Evolutionary conservation across 2,113 vertebrate genomes (phyloP).

Genomic region (Eira barbara): DNA sequence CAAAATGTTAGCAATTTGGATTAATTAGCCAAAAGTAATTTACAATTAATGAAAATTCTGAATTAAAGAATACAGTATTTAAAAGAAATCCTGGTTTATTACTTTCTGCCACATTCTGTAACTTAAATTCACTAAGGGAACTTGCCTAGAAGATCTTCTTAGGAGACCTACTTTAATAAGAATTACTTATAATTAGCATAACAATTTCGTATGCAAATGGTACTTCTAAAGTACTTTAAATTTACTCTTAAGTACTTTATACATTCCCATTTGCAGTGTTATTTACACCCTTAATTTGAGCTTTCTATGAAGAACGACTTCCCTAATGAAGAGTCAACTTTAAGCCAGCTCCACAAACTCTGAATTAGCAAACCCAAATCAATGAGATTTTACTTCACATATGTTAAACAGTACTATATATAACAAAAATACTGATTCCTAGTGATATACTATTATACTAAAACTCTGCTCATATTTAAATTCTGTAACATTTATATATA

Average conservation of each 20-base stretch:
- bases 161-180: conserved; percentile 71
- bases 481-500: conserved; percentile 58
- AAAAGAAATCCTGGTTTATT: conserved; percentile 57
- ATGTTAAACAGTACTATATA: conserved; percentile 61
- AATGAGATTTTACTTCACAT: conserved; percentile 61
- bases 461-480: conserved; percentile 67
- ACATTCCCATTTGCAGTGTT: conserved; percentile 62
- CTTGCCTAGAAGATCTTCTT: conserved; percentile 59
- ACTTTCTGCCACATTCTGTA: conserved; percentile 27
- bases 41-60: conserved; percentile 58
- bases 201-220: conserved; percentile 69
- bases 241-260: conserved; percentile 68
- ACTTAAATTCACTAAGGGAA: conserved; percentile 63
- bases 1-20: conserved; percentile 41
- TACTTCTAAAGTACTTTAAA: conserved; percentile 63
- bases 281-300: conserved; percentile 70
- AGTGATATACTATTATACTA: conserved; percentile 62
- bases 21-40: conserved; percentile 57
- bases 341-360: conserved; percentile 42
- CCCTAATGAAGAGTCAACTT: conserved; percentile 60
- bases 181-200: conserved; percentile 75
- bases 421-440: conserved; percentile 63
- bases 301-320: conserved; percentile 67
- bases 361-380: conserved; percentile 65
- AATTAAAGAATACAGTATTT: conserved; percentile 49